A percentile compares a stretch with the other conserved stretches of the same genome.
phyloP scores from a whole-genome alignment of 2,888 invertebrate genomes.

The Drosophila paracracens region DNA sequence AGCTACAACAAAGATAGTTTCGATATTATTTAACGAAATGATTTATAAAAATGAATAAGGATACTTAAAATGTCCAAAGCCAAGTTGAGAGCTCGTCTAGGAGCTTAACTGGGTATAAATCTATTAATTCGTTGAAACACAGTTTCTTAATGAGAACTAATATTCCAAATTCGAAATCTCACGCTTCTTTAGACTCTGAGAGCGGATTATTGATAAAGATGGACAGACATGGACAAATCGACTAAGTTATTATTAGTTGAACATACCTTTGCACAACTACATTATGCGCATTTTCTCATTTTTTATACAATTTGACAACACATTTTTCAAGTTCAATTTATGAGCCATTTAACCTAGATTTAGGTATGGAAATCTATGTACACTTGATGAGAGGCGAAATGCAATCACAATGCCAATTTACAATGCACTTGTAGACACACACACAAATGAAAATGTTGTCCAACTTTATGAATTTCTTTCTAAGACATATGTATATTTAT shows the following conservation, averaged over 20 bases:
- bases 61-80: background rate
- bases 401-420: conserved; percentile 1
- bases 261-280: background rate
- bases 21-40: no score
- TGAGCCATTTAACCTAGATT: background rate
- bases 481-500: background rate
- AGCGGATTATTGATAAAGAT: background rate
- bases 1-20: background rate
- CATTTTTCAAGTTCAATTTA: background rate
- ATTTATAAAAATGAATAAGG: background rate
- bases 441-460: conserved; percentile 9
- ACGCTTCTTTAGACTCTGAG: no score
- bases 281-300: accelerated
- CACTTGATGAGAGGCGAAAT: background rate
- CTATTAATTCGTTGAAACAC: background rate
- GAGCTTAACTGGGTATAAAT: no score
- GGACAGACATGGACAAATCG: background rate
- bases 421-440: conserved; percentile 1
- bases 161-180: background rate
- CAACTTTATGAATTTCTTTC: conserved; percentile 3
- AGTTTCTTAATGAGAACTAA: background rate
- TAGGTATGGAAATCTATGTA: background rate
- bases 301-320: background rate
- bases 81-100: background rate
- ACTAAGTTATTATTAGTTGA: background rate